Evolutionary conservation across 2,113 vertebrate species (phyloP), one percentile per base, ranked within the genome.

Genomic region (Corythornis cristatus): DNA sequence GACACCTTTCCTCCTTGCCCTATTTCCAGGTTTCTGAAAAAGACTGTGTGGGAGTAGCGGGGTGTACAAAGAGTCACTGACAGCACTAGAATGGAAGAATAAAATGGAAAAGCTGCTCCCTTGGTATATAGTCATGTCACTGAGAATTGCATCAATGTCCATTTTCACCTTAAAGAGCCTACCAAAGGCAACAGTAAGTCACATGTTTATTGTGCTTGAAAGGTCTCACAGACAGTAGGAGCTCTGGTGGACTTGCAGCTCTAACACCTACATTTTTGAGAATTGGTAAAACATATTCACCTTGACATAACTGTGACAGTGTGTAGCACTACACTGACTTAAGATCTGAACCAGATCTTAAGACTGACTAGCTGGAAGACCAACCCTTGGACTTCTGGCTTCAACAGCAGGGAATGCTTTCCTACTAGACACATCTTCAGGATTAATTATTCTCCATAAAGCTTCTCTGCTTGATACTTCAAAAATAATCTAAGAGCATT

Each of bases 61-160:
- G 4, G 33, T 62, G 42, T 64, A 22, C 29, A 67, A 54, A 46
- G 8, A 15, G 12, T 33, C 18, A n/a, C 37, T 75, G 60, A 43
- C 43, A 88, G 21, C 67, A n/a, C 25, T 18, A 67, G 54, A 29
- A 54, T 67, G 45, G 33, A 78, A 15, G 9, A 81, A 50, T 66
- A 23, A 67, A 48, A 40, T 22, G 16, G 46, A 83, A 89, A 53
- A 81, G 12, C 3, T 82, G 2, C 23, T 75, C n/a, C 26, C 12
- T 28, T 50, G 8, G 6, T 67, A 35, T 15, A 29, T 17, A 23
- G 21, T 57, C 33, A 40, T 58, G 20, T 13, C 0, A 0, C 3
- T 71, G 18, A 40, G 28, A 65, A 26, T 33, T 54, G 6, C 35
- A 67, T 8, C 29, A 35, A 61, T 71, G 46, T 45, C 48, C 20